phyloP scores from a whole-genome alignment of 2,113 vertebrate genomes.

The Rafetus swinhoei region DNA sequence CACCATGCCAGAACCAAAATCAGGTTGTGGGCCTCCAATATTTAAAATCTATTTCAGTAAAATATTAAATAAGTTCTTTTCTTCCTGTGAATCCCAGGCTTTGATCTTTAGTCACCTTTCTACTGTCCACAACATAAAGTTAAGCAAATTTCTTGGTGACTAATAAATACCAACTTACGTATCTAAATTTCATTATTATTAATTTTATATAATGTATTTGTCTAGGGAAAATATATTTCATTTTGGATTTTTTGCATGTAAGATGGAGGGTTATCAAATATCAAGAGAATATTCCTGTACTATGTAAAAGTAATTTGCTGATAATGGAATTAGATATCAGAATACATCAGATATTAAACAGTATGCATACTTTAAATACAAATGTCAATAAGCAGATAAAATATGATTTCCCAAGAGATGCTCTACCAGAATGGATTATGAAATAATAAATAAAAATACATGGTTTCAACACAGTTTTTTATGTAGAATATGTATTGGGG shows the following conservation, averaged over 20 bases:
- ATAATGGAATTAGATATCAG: slow-evolving; percentile 15
- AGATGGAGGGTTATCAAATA: not conserved
- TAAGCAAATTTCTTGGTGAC: slow-evolving; percentile 11
- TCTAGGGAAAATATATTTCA: slow-evolving; percentile 9
- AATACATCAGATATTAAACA: not conserved
- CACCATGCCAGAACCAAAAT: not conserved
- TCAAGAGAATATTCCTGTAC: not conserved
- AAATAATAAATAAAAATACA: not conserved
- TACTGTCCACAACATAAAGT: not conserved
- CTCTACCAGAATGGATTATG: not conserved
- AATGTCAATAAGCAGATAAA: not conserved
- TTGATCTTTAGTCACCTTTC: not conserved
- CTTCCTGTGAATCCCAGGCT: not conserved
- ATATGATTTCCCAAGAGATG: not conserved
- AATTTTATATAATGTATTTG: slow-evolving; percentile 26
- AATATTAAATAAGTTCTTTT: not conserved
- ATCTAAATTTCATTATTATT: not conserved
- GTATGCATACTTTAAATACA: not conserved
- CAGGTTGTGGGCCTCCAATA: not conserved
- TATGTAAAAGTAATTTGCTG: not conserved
- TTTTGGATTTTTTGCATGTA: not conserved
- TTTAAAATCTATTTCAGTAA: not conserved
- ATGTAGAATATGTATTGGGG: not conserved
- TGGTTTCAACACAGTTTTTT: not conserved
- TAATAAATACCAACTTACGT: slow-evolving; percentile 18